Conservation (phyloP, 2,797 vertebrate genomes). For the Gymnothorax reevesii region DNA sequence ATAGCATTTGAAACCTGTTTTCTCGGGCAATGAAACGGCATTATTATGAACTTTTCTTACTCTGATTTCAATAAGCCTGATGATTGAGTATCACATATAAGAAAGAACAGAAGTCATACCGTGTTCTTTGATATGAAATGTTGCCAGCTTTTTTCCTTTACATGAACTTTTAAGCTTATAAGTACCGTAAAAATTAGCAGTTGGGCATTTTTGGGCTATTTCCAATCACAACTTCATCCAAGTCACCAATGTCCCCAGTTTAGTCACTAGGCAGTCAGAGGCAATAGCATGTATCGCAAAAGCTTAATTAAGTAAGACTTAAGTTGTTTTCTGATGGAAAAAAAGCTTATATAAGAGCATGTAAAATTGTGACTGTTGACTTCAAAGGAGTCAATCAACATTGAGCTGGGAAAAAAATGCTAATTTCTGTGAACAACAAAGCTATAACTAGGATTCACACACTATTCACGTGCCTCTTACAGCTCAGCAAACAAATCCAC, state of each 20-base stretch:
- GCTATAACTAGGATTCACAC: not conserved
- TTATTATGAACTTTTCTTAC: constrained; percentile 39
- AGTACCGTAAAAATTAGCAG: not conserved
- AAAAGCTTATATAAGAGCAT: constrained; percentile 15
- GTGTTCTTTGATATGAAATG: constrained; percentile 64
- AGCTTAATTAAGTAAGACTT: not conserved
- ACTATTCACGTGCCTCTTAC: not conserved
- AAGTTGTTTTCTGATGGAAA: constrained; percentile 34
- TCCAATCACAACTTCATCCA: not conserved
- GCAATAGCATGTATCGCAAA: not conserved
- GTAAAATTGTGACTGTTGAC: not conserved
- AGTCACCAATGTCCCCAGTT: not conserved
- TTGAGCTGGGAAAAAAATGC: not conserved
- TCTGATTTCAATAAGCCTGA: constrained; percentile 37
- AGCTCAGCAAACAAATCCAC: not conserved
- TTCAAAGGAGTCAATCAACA: not conserved
- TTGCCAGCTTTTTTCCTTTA: constrained; percentile 58
- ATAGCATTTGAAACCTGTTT: constrained; percentile 64
- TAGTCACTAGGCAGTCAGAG: not conserved
- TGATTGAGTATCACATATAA: constrained; percentile 65
- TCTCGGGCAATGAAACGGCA: constrained; percentile 64
- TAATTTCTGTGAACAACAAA: not conserved
- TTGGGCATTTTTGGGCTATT: not conserved
- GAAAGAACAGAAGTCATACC: constrained; percentile 71
- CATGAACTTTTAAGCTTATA: not conserved